Evolutionary conservation across 2,888 invertebrate species (phyloP), one percentile per base, ranked within the genome.

Genomic region (Eupeodes luniger): DNA sequence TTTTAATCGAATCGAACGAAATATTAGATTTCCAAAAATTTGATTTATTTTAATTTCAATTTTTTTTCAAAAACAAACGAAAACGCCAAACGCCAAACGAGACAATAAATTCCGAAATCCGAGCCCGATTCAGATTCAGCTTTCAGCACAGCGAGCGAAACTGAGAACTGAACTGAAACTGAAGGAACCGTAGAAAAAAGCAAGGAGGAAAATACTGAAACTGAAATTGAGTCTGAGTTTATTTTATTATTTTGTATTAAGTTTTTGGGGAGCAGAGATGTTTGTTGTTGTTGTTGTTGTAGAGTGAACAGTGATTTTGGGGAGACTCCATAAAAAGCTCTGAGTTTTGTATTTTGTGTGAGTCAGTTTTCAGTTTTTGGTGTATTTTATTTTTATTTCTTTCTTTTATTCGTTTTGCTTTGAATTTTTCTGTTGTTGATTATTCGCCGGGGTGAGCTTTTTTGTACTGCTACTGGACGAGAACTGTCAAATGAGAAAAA

Each of bases 361-460:
- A 55, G 47, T 47, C 47, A 47, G 7, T 55, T 27, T 27, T 27
- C 27, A 27, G 27, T 70, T n/a, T 14, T 40, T 6, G 44, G 27
- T 66, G 14, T 36, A 10, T 36, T 10, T 62, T 19, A 19, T 19
- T 27, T 55, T 55, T 72, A n/a, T 16, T 79, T 57, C 47, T 12
- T 12, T 36, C 12, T 59, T 19, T 66, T 51, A 51, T 66, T 76
- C 40, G 44, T 51, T 61, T 62, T 81, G 70, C 67, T 69, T 81
- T 82, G 47, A 61, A 77, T 40, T 34, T 82, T 79, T 76, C 53
- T 64, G 27, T 84, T 87, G 86, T 82, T 82, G 82, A 83, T 76
- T 57, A 83, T 80, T 83, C 78, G 86, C 86, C 86, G 86, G 86
- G 86, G 40, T 59, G 61, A 72, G 86, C 83, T 87, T 87, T 82